Conservation (phyloP, 2,113 vertebrate genomes). For the Nannobrachium achirus region DNA sequence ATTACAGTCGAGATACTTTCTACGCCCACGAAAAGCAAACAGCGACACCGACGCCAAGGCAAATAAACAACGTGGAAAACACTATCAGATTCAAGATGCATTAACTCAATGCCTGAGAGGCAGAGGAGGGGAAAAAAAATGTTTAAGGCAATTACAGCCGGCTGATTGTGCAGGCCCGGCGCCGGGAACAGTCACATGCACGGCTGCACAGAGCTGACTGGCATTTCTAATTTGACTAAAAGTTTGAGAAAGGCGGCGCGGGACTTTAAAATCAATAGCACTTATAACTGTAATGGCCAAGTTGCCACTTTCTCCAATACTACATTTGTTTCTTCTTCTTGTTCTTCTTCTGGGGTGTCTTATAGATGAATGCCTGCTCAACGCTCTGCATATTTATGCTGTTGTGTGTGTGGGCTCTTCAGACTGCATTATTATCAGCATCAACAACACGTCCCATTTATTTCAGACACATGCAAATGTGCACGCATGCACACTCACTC, state of each 20-base stretch:
- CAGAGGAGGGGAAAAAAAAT: conserved; percentile 29
- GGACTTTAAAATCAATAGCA: conserved; percentile 41
- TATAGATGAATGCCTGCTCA: no score
- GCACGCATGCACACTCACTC: no score
- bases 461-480: no score
- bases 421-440: not conserved
- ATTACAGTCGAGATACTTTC: conserved; percentile 38
- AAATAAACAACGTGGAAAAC: conserved; percentile 41
- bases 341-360: not conserved
- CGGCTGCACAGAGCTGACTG: conserved; percentile 46
- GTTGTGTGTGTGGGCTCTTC: no score
- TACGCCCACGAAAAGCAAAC: conserved; percentile 50
- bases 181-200: conserved; percentile 47
- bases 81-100: conserved; percentile 47
- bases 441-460: not conserved
- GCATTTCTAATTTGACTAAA: conserved; percentile 50
- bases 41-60: conserved; percentile 31
- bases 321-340: not conserved
- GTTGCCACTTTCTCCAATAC: not conserved
- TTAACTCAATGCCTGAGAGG: conserved; percentile 47
- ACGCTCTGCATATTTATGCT: no score
- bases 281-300: conserved; percentile 12
- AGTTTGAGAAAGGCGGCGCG: conserved; percentile 22
- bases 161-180: conserved; percentile 41
- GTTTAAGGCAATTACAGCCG: conserved; percentile 54